A percentile compares a stretch with the other conserved stretches of the same genome.
Conservation (phyloP, 2,113 vertebrate species). For the Myrmecobius fasciatus region DNA sequence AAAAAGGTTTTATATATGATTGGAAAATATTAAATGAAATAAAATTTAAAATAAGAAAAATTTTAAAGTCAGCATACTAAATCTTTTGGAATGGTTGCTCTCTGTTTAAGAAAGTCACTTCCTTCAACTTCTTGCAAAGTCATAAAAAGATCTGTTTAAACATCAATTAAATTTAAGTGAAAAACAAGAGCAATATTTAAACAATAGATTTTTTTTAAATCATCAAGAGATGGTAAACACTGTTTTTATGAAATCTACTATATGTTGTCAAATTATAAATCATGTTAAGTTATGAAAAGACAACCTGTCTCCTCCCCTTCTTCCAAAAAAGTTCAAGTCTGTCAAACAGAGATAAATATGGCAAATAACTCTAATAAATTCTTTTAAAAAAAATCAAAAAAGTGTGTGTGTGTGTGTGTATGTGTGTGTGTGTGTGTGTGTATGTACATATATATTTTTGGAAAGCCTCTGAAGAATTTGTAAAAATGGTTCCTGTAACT, state of each 20-base stretch:
- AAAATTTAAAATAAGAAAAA: not conserved
- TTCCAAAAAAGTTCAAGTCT: not conserved
- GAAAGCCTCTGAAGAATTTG: constrained; percentile 14
- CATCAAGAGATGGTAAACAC: not conserved
- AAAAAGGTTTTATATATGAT: not conserved
- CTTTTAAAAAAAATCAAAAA: not conserved
- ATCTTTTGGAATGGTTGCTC: not conserved
- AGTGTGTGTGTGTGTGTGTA: no score
- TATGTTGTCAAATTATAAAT: not conserved
- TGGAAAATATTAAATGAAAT: not conserved
- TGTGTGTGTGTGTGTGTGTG: no score
- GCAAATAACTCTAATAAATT: not conserved
- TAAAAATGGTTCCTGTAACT: not conserved
- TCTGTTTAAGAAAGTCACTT: not conserved
- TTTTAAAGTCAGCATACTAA: not conserved
- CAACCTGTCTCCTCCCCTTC: not conserved
- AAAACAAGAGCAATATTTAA: constrained; percentile 9
- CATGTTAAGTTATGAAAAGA: not conserved
- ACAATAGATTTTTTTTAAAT: constrained; percentile 1
- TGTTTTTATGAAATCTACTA: not conserved
- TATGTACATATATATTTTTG: not conserved
- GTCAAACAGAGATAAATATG: not conserved
- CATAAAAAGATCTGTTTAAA: not conserved
- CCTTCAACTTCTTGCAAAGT: not conserved
- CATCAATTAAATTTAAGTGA: constrained; percentile 34